These are phyloP conservation scores for Eidolon helvum DNA, from an alignment of 2,113 vertebrate genomes.

Conservation along the genomic window DNA sequence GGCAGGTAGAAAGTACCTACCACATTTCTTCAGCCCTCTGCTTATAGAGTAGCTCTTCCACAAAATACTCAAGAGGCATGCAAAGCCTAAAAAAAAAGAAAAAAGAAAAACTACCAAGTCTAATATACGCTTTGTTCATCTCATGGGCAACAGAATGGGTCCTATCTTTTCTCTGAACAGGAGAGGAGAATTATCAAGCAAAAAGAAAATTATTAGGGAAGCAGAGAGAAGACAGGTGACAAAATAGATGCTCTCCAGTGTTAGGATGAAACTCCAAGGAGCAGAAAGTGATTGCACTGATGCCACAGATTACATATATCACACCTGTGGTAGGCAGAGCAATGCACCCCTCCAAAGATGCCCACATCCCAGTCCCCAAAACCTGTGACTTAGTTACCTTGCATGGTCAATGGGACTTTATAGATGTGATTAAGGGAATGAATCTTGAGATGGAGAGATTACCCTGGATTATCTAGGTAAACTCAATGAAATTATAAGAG, in stretches of 20 bases:
- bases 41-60: not conserved
- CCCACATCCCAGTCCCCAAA: accelerated
- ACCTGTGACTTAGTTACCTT: not conserved
- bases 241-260: not conserved
- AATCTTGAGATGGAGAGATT: not conserved
- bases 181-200: not conserved
- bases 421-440: not conserved
- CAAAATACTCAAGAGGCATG: not conserved
- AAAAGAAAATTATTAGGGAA: not conserved
- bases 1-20: not conserved
- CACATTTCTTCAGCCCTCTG: not conserved
- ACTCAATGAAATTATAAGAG: not conserved
- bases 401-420: not conserved
- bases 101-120: too few species aligned
- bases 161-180: not conserved
- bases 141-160: not conserved
- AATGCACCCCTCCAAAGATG: not conserved
- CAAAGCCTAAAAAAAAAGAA: not conserved
- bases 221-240: not conserved
- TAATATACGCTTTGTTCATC: not conserved
- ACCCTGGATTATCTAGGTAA: not conserved
- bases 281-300: not conserved
- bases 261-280: not conserved
- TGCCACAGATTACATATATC: accelerated
- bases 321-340: not conserved